Base-by-base conservation (phyloP, 2,797 vertebrate genomes). In the Pygocentrus nattereri region DNA sequence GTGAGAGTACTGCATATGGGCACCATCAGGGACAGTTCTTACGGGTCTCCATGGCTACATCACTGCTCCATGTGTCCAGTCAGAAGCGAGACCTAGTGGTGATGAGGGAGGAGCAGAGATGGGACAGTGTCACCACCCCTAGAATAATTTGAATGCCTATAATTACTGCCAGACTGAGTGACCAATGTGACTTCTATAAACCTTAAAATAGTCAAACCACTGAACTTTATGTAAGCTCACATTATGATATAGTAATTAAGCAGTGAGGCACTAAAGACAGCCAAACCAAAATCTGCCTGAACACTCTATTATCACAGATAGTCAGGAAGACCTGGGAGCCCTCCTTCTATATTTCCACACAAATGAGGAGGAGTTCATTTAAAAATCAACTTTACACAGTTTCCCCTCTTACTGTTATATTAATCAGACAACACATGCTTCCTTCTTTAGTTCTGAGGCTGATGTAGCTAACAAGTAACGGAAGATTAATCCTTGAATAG, bases 21-120 rank as follows among this genome's bases (percentile, higher is more conserved):
- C 85, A 81, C 82, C 31, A 74, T 85, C 83, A 81, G 81, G 19
- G 54, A 83, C 79, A 79, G 82, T 70, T 78, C 68, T 64, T 61
- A 61, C 81, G 78, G 74, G 77, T 89, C 74, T 83, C 85, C 84
- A 85, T 84, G 79, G 88, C 87, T 87, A 87, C 88, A 56, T 61
- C 77, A 67, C 41, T 69, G 31, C 41, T n/a, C n/a, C n/a, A n/a
- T n/a, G 56, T 44, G n/a, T 58, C 88, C 90, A 92, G 90, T 90
- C 88, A 87, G 86, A 11, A 47, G 61, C 77, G 76, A 78, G 82
- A 76, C 79, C 76, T 80, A 34, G 11, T 56, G 25, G 75, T 81
- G 84, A 84, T 85, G 68, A 31, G 75, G 72, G 50, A 77, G 54
- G 83, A 85, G 85, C 83, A 72, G 87, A 62, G 72, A 76, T 3